These are phyloP conservation scores for Castor canadensis DNA, from an alignment of 2,113 vertebrate genomes.

Conservation along the genomic window DNA sequence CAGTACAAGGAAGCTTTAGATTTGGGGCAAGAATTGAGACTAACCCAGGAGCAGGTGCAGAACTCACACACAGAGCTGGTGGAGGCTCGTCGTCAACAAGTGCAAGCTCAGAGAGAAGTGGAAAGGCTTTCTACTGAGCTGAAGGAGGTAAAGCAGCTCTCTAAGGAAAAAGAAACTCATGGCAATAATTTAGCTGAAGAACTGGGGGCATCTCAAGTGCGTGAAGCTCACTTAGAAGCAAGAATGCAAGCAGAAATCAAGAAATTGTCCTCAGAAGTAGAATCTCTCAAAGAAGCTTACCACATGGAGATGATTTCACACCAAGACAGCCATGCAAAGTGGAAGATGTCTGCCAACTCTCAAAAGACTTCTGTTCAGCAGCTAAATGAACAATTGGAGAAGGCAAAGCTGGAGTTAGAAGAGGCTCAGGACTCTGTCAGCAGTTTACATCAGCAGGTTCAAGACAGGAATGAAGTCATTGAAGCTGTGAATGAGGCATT, in stretches of 20 bases:
- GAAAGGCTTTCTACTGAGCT: slow-evolving; percentile 85
- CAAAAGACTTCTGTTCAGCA: slow-evolving; percentile 88
- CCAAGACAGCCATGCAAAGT: slow-evolving; percentile 79
- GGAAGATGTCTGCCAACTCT: slow-evolving; percentile 79
- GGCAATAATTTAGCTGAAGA: slow-evolving; percentile 83
- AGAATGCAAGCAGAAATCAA: slow-evolving; percentile 81
- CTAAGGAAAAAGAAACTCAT: slow-evolving; percentile 83
- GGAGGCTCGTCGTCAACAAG: slow-evolving; percentile 80
- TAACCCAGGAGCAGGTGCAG: slow-evolving; percentile 85
- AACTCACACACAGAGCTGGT: slow-evolving; percentile 80
- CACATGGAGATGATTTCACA: slow-evolving; percentile 76
- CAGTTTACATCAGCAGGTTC: slow-evolving; percentile 85
- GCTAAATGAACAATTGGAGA: slow-evolving; percentile 84
- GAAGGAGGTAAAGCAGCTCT: slow-evolving; percentile 82
- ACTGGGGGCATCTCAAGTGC: slow-evolving; percentile 84
- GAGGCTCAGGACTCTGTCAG: slow-evolving; percentile 81
- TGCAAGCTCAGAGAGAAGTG: slow-evolving; percentile 79
- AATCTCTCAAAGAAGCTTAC: slow-evolving; percentile 74
- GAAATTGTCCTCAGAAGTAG: slow-evolving; percentile 83
- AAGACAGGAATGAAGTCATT: slow-evolving; percentile 83
- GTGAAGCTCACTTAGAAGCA: slow-evolving; percentile 84
- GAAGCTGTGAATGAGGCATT: slow-evolving; percentile 86
- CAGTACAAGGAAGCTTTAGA: slow-evolving; percentile 83
- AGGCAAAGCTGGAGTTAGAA: slow-evolving; percentile 81
- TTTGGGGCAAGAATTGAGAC: slow-evolving; percentile 83